These are phyloP conservation scores for Rhopilema esculentum DNA, from an alignment of 30 jellyfish, hydroid and myxozoan genomes.

Conservation along the genomic window DNA sequence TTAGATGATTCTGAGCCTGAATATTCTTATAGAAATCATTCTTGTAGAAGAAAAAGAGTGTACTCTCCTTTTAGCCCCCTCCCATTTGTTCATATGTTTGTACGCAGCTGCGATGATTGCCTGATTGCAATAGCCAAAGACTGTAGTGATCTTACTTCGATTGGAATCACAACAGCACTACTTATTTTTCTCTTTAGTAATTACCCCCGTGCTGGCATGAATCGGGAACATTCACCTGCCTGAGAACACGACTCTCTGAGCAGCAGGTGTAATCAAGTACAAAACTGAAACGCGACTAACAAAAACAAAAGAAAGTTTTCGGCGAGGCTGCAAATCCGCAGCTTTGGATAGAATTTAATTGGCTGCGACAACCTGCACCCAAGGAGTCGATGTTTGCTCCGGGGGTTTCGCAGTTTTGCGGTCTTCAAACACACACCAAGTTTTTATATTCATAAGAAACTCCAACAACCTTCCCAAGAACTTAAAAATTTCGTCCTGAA, in stretches of 20 bases:
- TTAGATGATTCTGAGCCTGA: too few relatives aligned
- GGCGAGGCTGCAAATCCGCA: background rate
- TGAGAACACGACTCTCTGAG: background rate
- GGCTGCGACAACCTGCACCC: background rate
- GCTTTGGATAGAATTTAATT: background rate
- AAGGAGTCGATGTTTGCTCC: background rate
- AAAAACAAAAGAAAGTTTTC: background rate
- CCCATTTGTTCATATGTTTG: background rate
- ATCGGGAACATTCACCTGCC: background rate
- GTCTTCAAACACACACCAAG: too few relatives aligned
- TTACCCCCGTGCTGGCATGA: background rate
- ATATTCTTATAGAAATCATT: too few relatives aligned
- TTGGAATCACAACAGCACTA: background rate
- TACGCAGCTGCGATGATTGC: background rate
- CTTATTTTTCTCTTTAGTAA: too few relatives aligned
- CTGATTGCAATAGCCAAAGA: background rate
- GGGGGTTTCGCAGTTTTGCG: background rate
- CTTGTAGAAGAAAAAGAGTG: too few relatives aligned
- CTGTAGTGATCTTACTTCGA: background rate
- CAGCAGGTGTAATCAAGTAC: background rate
- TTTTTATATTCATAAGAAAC: too few relatives aligned
- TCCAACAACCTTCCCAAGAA: too few relatives aligned
- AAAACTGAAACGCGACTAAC: background rate
- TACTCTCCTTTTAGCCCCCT: too few relatives aligned
- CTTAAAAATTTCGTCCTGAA: too few relatives aligned